Conservation (phyloP, 2,113 vertebrate genomes). For the Stigmatopora nigra region DNA sequence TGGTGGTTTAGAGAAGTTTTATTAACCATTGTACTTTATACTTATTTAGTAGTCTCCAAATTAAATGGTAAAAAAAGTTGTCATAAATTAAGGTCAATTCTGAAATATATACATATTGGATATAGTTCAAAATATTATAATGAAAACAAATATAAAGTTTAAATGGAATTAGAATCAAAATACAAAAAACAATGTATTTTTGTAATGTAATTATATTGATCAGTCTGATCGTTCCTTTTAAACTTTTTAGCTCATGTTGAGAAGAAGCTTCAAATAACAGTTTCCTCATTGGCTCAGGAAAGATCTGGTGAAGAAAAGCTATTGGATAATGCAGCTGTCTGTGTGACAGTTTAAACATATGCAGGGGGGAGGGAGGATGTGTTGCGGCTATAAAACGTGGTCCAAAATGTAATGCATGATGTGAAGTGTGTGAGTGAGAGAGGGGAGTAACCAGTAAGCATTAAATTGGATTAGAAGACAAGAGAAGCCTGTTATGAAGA, state of each 20-base stretch:
- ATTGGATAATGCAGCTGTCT: constrained; percentile 21
- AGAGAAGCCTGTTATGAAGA: neutral
- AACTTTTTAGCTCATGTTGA: neutral
- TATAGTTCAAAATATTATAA: no score
- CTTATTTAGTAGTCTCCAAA: no score
- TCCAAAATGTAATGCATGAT: constrained; percentile 14
- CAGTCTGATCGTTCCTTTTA: no score
- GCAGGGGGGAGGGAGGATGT: constrained; percentile 6
- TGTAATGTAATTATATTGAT: no score
- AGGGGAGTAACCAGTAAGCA: neutral
- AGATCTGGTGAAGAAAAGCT: neutral
- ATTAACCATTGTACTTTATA: no score
- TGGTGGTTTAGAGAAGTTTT: no score
- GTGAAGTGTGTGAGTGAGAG: constrained; percentile 10
- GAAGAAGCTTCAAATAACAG: constrained; percentile 1
- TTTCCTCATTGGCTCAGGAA: neutral
- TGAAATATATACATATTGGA: no score
- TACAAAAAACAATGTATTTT: no score
- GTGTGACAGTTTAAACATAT: constrained; percentile 9
- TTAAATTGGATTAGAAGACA: neutral
- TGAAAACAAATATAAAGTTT: no score
- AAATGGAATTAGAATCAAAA: no score
- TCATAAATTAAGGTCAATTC: no score
- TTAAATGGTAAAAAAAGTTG: no score
- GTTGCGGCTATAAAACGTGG: constrained; percentile 25